Percentiles rank a stretch among this genome's conserved stretches.
These are phyloP conservation scores for Nymphalis polychloros DNA, from an alignment of 2,888 invertebrate species.

Conservation along the genomic window DNA sequence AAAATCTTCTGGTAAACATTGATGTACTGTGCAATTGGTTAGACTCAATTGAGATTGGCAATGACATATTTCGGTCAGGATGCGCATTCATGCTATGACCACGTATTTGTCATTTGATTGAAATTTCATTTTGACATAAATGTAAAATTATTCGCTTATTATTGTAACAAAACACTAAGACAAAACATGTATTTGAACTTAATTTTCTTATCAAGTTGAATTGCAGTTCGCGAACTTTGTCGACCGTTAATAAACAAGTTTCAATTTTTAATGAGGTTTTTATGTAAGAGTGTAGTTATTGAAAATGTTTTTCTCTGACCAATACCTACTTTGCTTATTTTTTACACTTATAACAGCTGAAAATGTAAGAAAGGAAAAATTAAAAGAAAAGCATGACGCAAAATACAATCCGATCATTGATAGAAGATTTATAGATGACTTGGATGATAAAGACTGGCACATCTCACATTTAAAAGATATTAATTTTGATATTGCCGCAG, in stretches of 20 bases:
- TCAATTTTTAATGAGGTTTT: slow-evolving; percentile 4
- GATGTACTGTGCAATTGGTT: no score
- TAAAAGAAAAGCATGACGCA: slow-evolving; percentile 34
- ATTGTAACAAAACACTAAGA: not conserved
- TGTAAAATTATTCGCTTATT: not conserved
- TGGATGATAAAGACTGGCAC: slow-evolving; percentile 57
- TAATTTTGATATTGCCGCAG: slow-evolving; percentile 45
- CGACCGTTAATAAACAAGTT: slow-evolving; percentile 9
- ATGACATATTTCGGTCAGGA: no score
- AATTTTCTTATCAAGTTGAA: not conserved
- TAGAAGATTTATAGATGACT: slow-evolving; percentile 50
- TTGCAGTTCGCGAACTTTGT: slow-evolving; percentile 7
- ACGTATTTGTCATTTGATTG: not conserved
- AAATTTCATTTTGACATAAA: not conserved
- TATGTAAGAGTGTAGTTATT: not conserved
- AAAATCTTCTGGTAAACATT: no score
- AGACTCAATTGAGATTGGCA: no score
- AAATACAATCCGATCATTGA: slow-evolving; percentile 25
- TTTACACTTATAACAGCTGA: not conserved
- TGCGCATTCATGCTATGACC: no score
- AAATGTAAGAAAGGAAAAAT: slow-evolving; percentile 8
- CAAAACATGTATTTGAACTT: not conserved
- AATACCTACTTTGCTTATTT: not conserved
- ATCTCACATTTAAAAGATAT: slow-evolving; percentile 54
- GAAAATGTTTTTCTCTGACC: not conserved